Base-by-base conservation (phyloP, 2,797 vertebrate genomes). In the Synaphobranchus kaupii region DNA sequence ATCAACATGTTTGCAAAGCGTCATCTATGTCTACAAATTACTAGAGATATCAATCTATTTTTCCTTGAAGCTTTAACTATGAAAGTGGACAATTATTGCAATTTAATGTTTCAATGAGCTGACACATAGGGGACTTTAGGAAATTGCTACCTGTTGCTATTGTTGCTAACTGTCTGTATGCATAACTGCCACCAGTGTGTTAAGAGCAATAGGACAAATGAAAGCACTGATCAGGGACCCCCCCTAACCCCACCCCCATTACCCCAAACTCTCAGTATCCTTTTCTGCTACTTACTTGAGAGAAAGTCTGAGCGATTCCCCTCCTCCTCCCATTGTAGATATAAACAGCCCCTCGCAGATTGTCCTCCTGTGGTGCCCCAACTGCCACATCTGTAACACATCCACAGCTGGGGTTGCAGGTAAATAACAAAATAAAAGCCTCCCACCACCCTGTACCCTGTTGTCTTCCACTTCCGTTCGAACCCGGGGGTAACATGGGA, bases 281-380 rank as follows among this genome's bases (percentile, higher is more conserved):
- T 71, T 31, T 71, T 10, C 8, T 71, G 8, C n/a, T 85, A 31
- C n/a, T 0, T 94, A 99, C 99, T 96, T 99, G 98, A 88, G 98
- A 98, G 90, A 96, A 98, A 0, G 90, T 91, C n/a, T 93, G 85
- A 0, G 96, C 96, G 93, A 99, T 97, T 13, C 99, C 98, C 0
- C 96, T 95, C 89, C 93, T 90, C 89, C 97, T 96, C 86, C 99
- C 98, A 48, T 99, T 99, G 93, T 99, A 99, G 94, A 99, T 98
- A 91, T 99, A 99, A 90, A 99, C 85, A 17, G 96, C 97, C 5
- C 99, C 99, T 91, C 89, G 94, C 8, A 98, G 94, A 31, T 98
- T 90, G 0, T 99, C 97, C 94, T 99, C 99, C 52, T 99, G 98
- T 4, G 99, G 98, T 17, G 99, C 99, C 9, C 98, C 99, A 86